phyloP scores from a whole-genome alignment of 1,140 invertebrate species.

The Caenorhabditis briggsae region DNA sequence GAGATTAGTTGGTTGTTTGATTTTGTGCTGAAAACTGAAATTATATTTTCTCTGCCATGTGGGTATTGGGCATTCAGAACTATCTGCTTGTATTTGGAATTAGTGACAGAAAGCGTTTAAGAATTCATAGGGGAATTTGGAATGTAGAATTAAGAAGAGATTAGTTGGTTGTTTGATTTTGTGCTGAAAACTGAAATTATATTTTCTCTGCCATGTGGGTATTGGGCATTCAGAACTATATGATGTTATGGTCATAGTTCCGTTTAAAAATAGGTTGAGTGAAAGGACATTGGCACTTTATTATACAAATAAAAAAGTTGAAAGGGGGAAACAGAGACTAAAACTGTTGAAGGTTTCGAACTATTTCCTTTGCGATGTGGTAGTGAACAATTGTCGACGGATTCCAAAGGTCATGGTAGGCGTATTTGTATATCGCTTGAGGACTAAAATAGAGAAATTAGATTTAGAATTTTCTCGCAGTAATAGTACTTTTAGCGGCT shows the following conservation, averaged over 20 bases:
- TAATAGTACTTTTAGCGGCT: too few relatives aligned
- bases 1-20: slow-evolving; percentile 46
- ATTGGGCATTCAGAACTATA: background rate
- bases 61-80: background rate
- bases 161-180: slow-evolving; percentile 50
- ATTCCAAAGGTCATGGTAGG: slow-evolving; percentile 64
- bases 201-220: background rate
- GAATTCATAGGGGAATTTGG: too few relatives aligned
- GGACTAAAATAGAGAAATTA: slow-evolving; percentile 27
- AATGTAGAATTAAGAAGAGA: background rate
- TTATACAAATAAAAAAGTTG: background rate
- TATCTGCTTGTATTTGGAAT: background rate
- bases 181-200: background rate
- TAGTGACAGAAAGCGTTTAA: background rate
- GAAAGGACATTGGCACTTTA: background rate
- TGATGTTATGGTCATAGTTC: background rate
- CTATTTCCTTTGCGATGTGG: slow-evolving; percentile 57
- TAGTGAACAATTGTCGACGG: slow-evolving; percentile 64
- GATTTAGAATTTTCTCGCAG: too few relatives aligned
- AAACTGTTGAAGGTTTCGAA: slow-evolving; percentile 61
- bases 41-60: background rate
- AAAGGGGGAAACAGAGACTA: background rate
- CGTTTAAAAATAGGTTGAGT: background rate
- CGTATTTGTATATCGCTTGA: slow-evolving; percentile 58
- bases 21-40: slow-evolving; percentile 5